These are phyloP conservation scores for Tholera decimalis DNA, from an alignment of 2,888 invertebrate genomes.

Conservation along the genomic window DNA sequence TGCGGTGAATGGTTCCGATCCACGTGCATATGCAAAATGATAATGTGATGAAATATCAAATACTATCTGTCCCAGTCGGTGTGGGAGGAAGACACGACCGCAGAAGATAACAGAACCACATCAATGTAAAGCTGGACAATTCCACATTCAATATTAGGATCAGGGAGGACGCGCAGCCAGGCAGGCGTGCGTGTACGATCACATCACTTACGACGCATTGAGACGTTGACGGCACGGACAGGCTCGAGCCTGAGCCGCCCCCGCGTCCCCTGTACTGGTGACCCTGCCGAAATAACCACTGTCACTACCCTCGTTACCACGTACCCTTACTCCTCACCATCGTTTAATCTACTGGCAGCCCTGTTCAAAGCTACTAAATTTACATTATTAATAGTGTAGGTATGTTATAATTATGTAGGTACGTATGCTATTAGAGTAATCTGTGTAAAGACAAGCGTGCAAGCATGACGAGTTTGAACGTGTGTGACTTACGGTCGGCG, in stretches of 20 bases:
- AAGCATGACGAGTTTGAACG: conserved; percentile 46
- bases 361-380: conserved; percentile 55
- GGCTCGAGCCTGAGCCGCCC: conserved; percentile 95
- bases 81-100: conserved; percentile 83
- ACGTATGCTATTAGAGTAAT: conserved; percentile 56
- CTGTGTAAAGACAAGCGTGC: conserved; percentile 61
- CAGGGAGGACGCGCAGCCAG: conserved; percentile 79
- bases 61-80: conserved; percentile 84
- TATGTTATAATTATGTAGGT: conserved; percentile 43
- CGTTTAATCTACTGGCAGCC: conserved; percentile 50
- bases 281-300: conserved; percentile 90
- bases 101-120: conserved; percentile 84
- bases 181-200: conserved; percentile 74
- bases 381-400: conserved; percentile 44
- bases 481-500: conserved; percentile 95
- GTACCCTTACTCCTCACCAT: conserved; percentile 50
- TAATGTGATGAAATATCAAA: conserved; percentile 80
- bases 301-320: conserved; percentile 76
- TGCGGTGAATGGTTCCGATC: conserved; percentile 80
- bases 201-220: conserved; percentile 93
- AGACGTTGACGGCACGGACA: conserved; percentile 95
- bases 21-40: conserved; percentile 85
- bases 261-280: conserved; percentile 93
- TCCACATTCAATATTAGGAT: conserved; percentile 83
- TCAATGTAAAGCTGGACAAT: conserved; percentile 83